A percentile compares a stretch with the other conserved stretches of the same genome.
phyloP scores from a whole-genome alignment of 2,113 vertebrate genomes.

The Oryzias celebensis region DNA sequence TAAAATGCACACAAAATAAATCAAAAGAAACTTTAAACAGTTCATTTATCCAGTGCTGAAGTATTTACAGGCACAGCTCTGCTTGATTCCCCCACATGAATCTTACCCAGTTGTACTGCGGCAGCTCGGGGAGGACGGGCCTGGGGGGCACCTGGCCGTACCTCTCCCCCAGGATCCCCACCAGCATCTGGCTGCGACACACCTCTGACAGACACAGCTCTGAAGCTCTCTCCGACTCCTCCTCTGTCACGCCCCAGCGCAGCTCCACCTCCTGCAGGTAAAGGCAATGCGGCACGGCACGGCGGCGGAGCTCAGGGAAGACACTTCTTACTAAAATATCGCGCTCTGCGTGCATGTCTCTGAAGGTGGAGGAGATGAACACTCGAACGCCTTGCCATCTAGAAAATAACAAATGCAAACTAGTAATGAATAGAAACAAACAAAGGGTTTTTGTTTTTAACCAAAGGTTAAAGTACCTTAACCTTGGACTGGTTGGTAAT shows the following conservation, averaged over 20 bases:
- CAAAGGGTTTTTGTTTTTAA: background rate
- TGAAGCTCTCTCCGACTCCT: slow-evolving; percentile 78
- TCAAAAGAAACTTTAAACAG: background rate
- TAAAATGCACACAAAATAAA: no score
- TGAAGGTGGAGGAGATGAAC: slow-evolving; percentile 90
- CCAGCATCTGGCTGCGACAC: slow-evolving; percentile 82
- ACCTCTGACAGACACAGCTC: slow-evolving; percentile 87
- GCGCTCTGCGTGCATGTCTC: slow-evolving; percentile 88
- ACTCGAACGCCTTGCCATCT: slow-evolving; percentile 84
- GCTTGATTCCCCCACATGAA: background rate
- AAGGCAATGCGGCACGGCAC: slow-evolving; percentile 73
- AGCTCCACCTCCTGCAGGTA: slow-evolving; percentile 85
- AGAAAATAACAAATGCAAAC: background rate
- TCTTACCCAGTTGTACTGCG: slow-evolving; percentile 86
- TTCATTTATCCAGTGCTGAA: background rate
- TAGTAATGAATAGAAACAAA: no score
- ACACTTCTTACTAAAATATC: slow-evolving; percentile 82
- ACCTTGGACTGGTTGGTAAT: slow-evolving; percentile 51
- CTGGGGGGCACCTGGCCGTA: slow-evolving; percentile 79
- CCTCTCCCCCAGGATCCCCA: slow-evolving; percentile 85
- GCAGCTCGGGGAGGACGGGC: slow-evolving; percentile 80
- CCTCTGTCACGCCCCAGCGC: slow-evolving; percentile 89
- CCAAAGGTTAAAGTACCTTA: slow-evolving; percentile 28
- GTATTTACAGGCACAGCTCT: background rate
- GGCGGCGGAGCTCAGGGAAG: slow-evolving; percentile 83